A percentile compares a stretch with the other conserved stretches of the same genome.
Evolutionary conservation across 2,888 invertebrate species (phyloP).

Genomic region (Ectemnius cavifrons): DNA sequence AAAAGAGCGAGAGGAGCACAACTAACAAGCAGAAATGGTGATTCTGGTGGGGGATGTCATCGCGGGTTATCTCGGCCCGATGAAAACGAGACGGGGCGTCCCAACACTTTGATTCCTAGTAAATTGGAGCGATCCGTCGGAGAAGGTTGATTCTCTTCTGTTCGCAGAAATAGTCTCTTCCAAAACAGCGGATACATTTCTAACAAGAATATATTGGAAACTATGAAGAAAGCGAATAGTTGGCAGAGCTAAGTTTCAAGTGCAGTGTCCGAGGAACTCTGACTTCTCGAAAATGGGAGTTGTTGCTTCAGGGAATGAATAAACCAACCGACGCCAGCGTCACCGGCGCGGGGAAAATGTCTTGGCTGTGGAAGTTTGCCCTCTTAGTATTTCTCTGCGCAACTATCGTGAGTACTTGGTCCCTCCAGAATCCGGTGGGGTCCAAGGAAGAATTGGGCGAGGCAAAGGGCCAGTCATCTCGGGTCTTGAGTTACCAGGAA

Average conservation of each 20-base stretch:
- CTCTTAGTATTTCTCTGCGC: constrained; percentile 24
- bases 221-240: not conserved
- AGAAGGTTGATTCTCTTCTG: not conserved
- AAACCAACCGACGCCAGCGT: no score
- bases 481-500: not conserved
- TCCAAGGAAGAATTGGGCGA: constrained; percentile 24
- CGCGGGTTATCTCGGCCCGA: constrained; percentile 31
- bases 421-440: constrained; percentile 29
- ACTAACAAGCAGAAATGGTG: no score
- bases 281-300: not conserved
- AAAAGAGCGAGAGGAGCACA: no score
- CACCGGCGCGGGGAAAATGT: constrained; percentile 17
- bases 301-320: not conserved
- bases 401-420: constrained; percentile 36
- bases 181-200: not conserved
- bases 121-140: not conserved
- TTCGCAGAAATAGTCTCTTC: not conserved
- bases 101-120: constrained; percentile 16
- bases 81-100: not conserved
- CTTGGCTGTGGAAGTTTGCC: constrained; percentile 34
- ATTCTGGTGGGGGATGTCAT: not conserved
- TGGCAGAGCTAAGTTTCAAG: not conserved
- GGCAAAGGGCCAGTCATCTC: not conserved
- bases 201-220: not conserved
- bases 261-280: not conserved